Conservation (phyloP, 2,113 vertebrate genomes). For the Sinocyclocheilus maitianheensis region DNA sequence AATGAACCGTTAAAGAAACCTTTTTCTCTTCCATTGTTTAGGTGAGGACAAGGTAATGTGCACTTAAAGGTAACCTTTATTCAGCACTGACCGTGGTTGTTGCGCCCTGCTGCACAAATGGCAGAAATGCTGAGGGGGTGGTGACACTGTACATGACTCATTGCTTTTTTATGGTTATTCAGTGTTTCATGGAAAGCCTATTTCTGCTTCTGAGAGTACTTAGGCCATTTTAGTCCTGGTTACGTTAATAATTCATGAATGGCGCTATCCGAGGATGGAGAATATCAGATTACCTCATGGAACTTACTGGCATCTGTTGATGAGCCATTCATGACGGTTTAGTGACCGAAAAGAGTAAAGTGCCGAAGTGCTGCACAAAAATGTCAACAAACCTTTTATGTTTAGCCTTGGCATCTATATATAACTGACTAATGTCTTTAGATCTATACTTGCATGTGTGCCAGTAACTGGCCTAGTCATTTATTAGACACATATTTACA, state of each 20-base stretch:
- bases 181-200: slow-evolving; percentile 1
- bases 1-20: slow-evolving; percentile 2
- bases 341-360: background rate
- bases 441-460: background rate
- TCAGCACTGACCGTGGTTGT: background rate
- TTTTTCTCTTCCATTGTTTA: slow-evolving; percentile 18
- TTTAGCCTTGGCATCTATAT: slow-evolving; percentile 2
- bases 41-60: background rate
- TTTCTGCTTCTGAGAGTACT: background rate
- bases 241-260: background rate
- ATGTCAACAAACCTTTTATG: slow-evolving; percentile 12
- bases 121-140: slow-evolving; percentile 11
- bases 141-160: slow-evolving; percentile 7
- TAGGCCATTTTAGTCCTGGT: background rate
- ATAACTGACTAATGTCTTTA: slow-evolving; percentile 13
- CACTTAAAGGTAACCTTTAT: slow-evolving; percentile 19
- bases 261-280: background rate
- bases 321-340: background rate
- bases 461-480: background rate
- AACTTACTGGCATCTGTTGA: slow-evolving; percentile 13
- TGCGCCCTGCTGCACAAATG: slow-evolving; percentile 15
- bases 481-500: background rate
- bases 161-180: slow-evolving; percentile 24
- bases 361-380: background rate
- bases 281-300: slow-evolving; percentile 2